Evolutionary conservation across 23 tunicate species (phyloP), one percentile per base, ranked within the genome.

Genomic region (Diplosoma virens): DNA sequence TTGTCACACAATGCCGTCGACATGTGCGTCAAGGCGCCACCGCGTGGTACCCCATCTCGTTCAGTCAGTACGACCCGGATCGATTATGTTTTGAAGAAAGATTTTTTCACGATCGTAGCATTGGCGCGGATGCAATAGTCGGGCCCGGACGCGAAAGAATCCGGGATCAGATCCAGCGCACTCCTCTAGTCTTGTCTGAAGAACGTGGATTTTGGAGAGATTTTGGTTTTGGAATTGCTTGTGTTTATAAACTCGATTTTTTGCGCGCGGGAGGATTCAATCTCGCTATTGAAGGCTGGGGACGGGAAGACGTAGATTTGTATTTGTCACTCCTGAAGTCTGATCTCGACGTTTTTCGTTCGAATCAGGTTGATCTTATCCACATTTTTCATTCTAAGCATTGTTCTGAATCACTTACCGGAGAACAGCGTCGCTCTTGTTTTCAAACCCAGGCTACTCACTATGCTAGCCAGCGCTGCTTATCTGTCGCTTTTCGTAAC

Each of bases 211-310:
- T 92, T 65, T 92, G 97, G 97, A 50, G 97, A 27, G 87, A 81
- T 70, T 92, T 92, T 59, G 97, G 97, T 17, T 82, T 58, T 70
- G 97, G 97, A 5, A 92, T 92, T 2, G 81, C 97, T 2, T 92
- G 97, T 70, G 65, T 92, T 77, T 85, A 92, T 71, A 92, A 92
- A 25, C 66, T 84, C 0, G 92, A 92, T 59, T 92, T 92, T 33
- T 3, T 85, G 30, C 25, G 28, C 11, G 79, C 91, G 4, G 97
- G 97, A 1, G 97, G 97, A 11, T 92, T 92, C 47, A 92, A 92
- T 61, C 58, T 92, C 11, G 74, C 79, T 3, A 92, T 92, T 11
- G 97, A 92, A 69, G 97, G 97, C 1, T 92, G 97, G 97, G 97
- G 97, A 25, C 92, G 85, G 50, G 97, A 92, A 50, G 97, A 92